Evolutionary conservation across 1,140 invertebrate species (phyloP), one percentile per base, ranked within the genome.

Genomic region (Prorops nasuta): DNA sequence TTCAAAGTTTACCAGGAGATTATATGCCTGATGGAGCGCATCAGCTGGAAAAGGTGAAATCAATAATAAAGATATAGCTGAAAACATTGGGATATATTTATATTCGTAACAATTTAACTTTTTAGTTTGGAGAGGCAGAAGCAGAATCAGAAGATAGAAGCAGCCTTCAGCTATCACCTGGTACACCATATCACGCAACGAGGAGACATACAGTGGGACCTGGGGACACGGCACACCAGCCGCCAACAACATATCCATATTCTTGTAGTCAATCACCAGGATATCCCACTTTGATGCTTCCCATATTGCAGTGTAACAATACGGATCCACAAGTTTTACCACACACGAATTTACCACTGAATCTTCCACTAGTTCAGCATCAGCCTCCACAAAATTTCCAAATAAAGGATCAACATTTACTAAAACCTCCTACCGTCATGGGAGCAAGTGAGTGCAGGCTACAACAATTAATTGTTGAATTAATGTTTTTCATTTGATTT

Each of bases 141-240:
- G 63, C 79, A 8, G 85, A 86, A 63, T 80, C 81, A 1, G 84
- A 84, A 42, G 74, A 77, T 41, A 66, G 71, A 53, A 69, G 62
- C 51, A 58, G 65, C 24, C 58, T 72, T 34, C 67, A 72, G 46
- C 54, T 77, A 21, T 67, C 71, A 22, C 51, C 66, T n/a, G 72
- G 71, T 18, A 71, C 72, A 18, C 64, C 74, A 28, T 75, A 76
- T 52, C 74, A 75, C 17, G 71, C 74, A 20, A 86, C 89, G 37
- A 78, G 94, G 45, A 81, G 94, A 40, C 94, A 97, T 69, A 97
- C 94, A 0, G 92, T 97, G 12, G 93, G 94, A 3, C 93, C 94
- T 6, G 92, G 92, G 4, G 91, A 95, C 78, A 84, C 89, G 37
- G 81, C 87, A 1, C 89, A 91, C 63, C 86, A 91, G 53, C 88